Base-by-base conservation (phyloP, 2,797 vertebrate genomes). In the Jordanella pulchra region DNA sequence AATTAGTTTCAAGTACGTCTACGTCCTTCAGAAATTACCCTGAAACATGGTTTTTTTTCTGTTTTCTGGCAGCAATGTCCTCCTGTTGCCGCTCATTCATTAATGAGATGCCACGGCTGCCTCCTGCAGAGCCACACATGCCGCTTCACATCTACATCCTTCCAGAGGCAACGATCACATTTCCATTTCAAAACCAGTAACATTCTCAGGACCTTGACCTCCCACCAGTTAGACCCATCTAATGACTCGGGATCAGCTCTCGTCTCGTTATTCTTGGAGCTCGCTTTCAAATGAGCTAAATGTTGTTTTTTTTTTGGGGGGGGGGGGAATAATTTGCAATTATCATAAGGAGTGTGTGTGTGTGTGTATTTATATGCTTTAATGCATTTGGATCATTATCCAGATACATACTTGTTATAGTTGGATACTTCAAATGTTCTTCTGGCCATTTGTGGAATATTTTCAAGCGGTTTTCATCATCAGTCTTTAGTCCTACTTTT, bases 11-110 rank as follows among this genome's bases (percentile, higher is more conserved):
- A 17, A 48, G 67, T 27, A 47, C 0, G 42, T 55, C 65, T 25
- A 65, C 13, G 83, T 88, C 86, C 87, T 88, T 89, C 76, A 86
- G 70, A 84, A 86, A 77, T 55, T 65, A 86, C 68, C 81, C 74
- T 75, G 73, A 73, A 72, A 76, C 17, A 39, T 25, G 69, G 12
- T 54, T 82, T 72, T 79, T 23, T 67, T 74, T 71, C 73, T 77
- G 12, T 47, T 78, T 73, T 77, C 30, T 78, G 79, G 77, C 78
- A 78, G 18, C 67, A 65, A 65, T 25, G 42, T 69, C 75, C 69
- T 87, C 75, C 80, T 55, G 76, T 84, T 88, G 86, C 83, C 83
- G 81, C 63, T 63, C 42, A 14, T 27, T 30, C 28, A 39, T 58
- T 86, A 85, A 89, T 87, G 84, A 91, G 78, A 89, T 70, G 76